Evolutionary conservation across 2,113 vertebrate genomes (phyloP).

Genomic region (Forbesichthys papilliferus): DNA sequence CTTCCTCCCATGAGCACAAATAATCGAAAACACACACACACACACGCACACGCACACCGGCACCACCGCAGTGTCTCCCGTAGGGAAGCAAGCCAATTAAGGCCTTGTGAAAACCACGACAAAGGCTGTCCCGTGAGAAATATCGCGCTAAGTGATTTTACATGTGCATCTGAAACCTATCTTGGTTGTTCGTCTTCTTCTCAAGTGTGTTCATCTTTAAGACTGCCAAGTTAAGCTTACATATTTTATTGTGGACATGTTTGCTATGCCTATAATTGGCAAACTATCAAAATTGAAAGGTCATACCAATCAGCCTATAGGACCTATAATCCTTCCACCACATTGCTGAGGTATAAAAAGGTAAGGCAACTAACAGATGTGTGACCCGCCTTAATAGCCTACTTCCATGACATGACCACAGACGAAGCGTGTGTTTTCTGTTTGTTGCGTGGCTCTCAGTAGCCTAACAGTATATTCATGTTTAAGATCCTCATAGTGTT

Average conservation of each 20-base stretch:
- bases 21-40: not conserved
- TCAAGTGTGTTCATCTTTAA: not conserved
- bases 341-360: not conserved
- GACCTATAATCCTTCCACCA: not conserved
- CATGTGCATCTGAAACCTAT: not conserved
- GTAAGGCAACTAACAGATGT: no score
- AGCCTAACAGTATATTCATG: no score
- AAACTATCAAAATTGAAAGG: not conserved
- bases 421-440: no score
- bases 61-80: not conserved
- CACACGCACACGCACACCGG: slow-evolving; percentile 7
- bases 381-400: no score
- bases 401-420: no score
- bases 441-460: no score
- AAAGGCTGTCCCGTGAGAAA: slow-evolving; percentile 13
- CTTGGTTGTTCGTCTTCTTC: slow-evolving; percentile 26
- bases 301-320: not conserved
- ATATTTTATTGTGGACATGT: no score
- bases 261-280: no score
- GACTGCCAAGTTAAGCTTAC: no score
- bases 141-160: slow-evolving; percentile 25
- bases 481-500: no score
- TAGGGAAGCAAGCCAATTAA: slow-evolving; percentile 21
- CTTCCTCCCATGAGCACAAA: slow-evolving; percentile 15
- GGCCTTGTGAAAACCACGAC: slow-evolving; percentile 5